Conservation (phyloP, 2,113 vertebrate genomes). For the Cynopterus brachyotis region DNA sequence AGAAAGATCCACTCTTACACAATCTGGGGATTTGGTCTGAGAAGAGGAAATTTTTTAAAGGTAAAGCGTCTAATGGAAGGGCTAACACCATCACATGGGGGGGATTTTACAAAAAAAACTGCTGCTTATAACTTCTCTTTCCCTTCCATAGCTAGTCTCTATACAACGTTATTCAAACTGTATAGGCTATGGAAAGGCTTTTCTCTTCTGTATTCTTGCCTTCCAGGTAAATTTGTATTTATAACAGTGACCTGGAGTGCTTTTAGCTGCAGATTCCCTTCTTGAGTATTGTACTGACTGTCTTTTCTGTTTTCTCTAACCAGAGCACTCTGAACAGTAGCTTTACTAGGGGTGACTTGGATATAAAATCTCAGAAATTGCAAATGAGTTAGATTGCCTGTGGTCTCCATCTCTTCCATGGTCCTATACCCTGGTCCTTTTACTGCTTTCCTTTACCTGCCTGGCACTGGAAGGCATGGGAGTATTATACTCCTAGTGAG, state of each 20-base stretch:
- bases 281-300: neutral
- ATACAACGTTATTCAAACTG: neutral
- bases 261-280: neutral
- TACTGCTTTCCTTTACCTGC: neutral
- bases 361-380: neutral
- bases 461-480: neutral
- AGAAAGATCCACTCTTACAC: neutral
- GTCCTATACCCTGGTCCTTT: neutral
- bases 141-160: neutral
- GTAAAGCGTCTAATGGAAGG: neutral
- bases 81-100: neutral
- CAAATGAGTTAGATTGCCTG: neutral
- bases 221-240: conserved; percentile 10
- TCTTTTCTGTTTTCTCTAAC: conserved; percentile 18
- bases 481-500: neutral
- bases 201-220: neutral
- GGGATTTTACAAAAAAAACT: neutral
- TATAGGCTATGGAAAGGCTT: neutral
- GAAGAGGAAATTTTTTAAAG: neutral
- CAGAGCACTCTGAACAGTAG: neutral
- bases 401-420: neutral
- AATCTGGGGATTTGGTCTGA: neutral
- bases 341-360: neutral
- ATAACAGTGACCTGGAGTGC: neutral
- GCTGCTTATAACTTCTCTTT: neutral